phyloP scores from a whole-genome alignment of 2,113 vertebrate genomes.

The Psephotus haematonotus region DNA sequence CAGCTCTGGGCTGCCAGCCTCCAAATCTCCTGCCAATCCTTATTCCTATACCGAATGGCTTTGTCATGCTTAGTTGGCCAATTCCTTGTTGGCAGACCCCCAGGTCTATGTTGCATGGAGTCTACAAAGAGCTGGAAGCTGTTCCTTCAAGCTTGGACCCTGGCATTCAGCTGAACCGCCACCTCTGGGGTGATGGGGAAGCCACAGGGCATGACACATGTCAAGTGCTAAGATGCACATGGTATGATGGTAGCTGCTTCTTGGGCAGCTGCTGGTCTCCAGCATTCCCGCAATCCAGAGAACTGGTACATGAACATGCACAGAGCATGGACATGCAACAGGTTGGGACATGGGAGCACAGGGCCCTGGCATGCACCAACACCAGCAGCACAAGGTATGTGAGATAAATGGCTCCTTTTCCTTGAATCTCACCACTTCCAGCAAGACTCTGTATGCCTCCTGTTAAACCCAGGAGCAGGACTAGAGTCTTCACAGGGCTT shows the following conservation, averaged over 20 bases:
- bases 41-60: background rate
- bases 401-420: background rate
- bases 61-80: background rate
- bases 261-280: background rate
- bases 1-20: background rate
- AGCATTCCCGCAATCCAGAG: background rate
- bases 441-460: background rate
- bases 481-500: background rate
- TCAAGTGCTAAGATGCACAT: rapidly evolving
- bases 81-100: background rate
- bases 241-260: background rate
- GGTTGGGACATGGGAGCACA: background rate
- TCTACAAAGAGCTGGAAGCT: background rate
- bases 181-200: background rate
- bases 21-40: background rate
- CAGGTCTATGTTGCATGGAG: rapidly evolving
- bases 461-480: background rate
- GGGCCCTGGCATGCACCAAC: background rate
- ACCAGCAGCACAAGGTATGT: background rate
- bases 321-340: background rate
- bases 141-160: background rate
- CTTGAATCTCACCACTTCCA: background rate
- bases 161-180: background rate
- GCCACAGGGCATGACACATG: background rate
- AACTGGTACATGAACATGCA: background rate